phyloP scores from a whole-genome alignment of 2,113 vertebrate genomes.

The Eonycteris spelaea region DNA sequence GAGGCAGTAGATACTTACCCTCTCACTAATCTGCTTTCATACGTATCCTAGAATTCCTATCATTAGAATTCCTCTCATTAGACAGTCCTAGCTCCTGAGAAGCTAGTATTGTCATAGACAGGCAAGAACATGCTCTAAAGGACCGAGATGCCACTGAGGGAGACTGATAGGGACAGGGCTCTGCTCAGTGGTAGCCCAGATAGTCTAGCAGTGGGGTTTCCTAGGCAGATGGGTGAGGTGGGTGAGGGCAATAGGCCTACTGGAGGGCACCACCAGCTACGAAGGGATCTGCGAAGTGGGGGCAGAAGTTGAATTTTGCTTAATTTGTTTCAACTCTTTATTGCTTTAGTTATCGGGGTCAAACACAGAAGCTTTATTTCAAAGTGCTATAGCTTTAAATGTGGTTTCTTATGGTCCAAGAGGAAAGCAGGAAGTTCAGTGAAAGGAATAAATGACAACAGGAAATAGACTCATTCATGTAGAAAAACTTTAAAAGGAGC shows the following conservation, averaged over 20 bases:
- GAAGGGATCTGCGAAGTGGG: background rate
- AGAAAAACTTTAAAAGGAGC: background rate
- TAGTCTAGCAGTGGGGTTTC: background rate
- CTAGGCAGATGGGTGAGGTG: background rate
- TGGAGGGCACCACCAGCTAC: background rate
- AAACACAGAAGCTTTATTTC: conserved; percentile 15
- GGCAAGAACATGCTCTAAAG: background rate
- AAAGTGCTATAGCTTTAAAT: conserved; percentile 7
- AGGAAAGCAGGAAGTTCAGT: conserved; percentile 21
- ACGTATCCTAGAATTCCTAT: background rate
- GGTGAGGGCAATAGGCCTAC: background rate
- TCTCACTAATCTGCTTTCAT: background rate
- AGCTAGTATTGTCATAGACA: background rate
- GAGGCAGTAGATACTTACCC: background rate
- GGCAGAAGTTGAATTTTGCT: background rate
- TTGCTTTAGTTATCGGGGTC: background rate
- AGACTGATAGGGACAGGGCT: background rate
- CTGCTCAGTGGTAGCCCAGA: background rate
- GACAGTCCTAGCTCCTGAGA: background rate
- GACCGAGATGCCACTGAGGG: background rate
- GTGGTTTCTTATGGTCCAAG: background rate
- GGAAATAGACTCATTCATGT: background rate
- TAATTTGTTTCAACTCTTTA: background rate
- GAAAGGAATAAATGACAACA: background rate
- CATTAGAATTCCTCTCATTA: background rate